These are phyloP conservation scores for Synanthedon andrenaeformis DNA, from an alignment of 2,888 invertebrate genomes.

Conservation along the genomic window DNA sequence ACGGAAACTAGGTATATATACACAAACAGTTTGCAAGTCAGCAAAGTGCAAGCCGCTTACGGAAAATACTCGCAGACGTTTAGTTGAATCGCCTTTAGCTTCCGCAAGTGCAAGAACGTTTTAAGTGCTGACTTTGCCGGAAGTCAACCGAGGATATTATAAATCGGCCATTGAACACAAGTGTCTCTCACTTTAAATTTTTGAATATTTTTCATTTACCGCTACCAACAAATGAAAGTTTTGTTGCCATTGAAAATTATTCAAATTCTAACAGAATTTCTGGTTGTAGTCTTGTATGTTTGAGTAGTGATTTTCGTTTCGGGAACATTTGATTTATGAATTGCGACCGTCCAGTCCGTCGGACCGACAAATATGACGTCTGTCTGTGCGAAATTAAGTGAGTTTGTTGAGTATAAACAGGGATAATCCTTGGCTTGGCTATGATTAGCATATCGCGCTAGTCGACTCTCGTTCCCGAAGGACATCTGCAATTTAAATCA, in stretches of 20 bases:
- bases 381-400: slow-evolving; percentile 64
- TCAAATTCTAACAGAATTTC: too few species aligned
- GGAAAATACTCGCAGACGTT: slow-evolving; percentile 1
- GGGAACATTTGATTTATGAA: not conserved
- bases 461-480: slow-evolving; percentile 60
- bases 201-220: too few species aligned
- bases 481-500: slow-evolving; percentile 70
- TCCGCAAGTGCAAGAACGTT: not conserved
- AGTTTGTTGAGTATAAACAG: slow-evolving; percentile 71
- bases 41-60: slow-evolving; percentile 1
- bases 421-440: slow-evolving; percentile 69
- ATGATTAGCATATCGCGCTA: slow-evolving; percentile 70
- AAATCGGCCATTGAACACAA: slow-evolving; percentile 2
- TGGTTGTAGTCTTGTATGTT: not conserved
- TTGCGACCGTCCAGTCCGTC: not conserved
- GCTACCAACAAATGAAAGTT: too few species aligned
- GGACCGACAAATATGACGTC: slow-evolving; percentile 41
- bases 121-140: slow-evolving; percentile 3
- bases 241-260: too few species aligned
- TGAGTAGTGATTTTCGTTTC: not conserved
- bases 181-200: not conserved
- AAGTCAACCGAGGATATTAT: slow-evolving; percentile 1
- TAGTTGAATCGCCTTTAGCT: slow-evolving; percentile 1
- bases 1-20: not conserved
- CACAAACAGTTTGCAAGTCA: not conserved